Percentiles rank a stretch among this genome's conserved stretches.
These are phyloP conservation scores for Synaphobranchus kaupii DNA, from an alignment of 2,797 vertebrate genomes.

Conservation along the genomic window DNA sequence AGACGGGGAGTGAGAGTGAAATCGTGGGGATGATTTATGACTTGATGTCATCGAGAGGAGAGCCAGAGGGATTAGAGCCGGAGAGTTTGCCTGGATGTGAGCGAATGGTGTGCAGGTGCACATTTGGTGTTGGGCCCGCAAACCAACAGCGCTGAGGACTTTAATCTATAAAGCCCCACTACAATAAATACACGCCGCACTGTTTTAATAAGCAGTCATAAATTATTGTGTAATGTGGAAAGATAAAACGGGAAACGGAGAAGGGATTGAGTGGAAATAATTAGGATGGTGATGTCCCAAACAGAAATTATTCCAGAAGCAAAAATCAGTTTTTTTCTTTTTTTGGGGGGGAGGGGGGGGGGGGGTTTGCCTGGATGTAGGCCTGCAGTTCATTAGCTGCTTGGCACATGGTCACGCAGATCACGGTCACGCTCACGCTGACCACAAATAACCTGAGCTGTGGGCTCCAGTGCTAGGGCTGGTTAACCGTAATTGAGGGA, in stretches of 20 bases:
- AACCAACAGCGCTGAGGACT: background rate
- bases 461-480: no score
- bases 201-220: slow-evolving; percentile 9
- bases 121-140: background rate
- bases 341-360: no score
- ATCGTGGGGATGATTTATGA: slow-evolving; percentile 38
- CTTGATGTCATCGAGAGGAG: slow-evolving; percentile 32
- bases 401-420: background rate
- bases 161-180: background rate
- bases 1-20: background rate
- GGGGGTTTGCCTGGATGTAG: no score
- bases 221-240: background rate
- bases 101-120: slow-evolving; percentile 15
- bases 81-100: slow-evolving; percentile 34
- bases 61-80: slow-evolving; percentile 42
- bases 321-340: background rate
- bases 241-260: background rate
- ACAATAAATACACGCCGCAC: background rate
- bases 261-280: background rate
- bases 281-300: background rate
- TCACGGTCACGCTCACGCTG: background rate
- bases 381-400: background rate
- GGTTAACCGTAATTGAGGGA: background rate
- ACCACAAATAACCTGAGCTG: background rate
- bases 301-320: background rate